Percentiles rank a stretch among this genome's conserved stretches.
phyloP scores from a whole-genome alignment of 2,113 vertebrate species.

The Pedionomus torquatus region DNA sequence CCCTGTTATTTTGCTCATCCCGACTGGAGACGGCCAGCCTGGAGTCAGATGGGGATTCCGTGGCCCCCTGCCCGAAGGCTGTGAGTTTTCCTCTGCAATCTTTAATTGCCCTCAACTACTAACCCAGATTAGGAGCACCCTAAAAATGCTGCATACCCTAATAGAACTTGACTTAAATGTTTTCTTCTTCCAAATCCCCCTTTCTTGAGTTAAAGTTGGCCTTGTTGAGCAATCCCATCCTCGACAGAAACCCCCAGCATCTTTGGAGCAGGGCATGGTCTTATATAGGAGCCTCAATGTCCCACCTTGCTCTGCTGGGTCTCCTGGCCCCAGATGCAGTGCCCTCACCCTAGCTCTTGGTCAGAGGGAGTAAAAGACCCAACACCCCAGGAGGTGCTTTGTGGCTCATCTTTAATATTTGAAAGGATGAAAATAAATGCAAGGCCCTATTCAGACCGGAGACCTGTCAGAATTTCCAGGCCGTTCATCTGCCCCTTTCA shows the following conservation, averaged over 20 bases:
- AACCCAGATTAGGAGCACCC: background rate
- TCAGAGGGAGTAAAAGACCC: background rate
- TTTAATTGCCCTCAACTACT: background rate
- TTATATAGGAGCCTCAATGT: background rate
- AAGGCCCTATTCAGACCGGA: background rate
- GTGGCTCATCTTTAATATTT: background rate
- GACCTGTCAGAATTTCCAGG: background rate
- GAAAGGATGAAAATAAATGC: background rate
- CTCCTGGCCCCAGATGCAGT: background rate
- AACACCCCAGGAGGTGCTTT: background rate
- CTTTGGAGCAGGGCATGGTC: background rate
- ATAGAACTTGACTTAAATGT: rapidly evolving
- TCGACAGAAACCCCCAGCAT: background rate
- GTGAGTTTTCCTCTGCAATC: background rate
- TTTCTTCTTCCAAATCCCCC: background rate
- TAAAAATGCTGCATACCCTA: background rate
- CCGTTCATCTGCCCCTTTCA: background rate
- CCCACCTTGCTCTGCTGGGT: background rate
- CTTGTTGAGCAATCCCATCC: background rate
- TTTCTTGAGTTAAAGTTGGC: background rate
- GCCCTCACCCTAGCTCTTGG: background rate
- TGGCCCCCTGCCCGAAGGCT: background rate
- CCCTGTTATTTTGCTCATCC: background rate
- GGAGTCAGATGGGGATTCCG: background rate
- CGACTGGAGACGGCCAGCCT: background rate